Percentiles rank a stretch among this genome's conserved stretches.
Conservation (phyloP, 64 coral and sea anemone genomes). For the Dendronephthya gigantea region DNA sequence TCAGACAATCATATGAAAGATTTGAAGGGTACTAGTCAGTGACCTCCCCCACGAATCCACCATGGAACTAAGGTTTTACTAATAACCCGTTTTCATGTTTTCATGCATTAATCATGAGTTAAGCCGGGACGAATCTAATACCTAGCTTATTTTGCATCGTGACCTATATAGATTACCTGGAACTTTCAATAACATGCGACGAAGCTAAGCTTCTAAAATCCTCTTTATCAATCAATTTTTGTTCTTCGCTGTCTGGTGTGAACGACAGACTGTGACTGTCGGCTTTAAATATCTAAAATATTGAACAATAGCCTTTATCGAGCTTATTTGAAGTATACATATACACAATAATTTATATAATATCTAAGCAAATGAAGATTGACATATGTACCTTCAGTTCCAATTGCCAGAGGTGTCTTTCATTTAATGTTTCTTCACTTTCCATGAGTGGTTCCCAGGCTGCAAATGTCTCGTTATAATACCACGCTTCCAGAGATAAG, state of each 20-base stretch:
- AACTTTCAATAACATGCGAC: not conserved
- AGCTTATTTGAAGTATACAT: no score
- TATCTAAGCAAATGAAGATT: no score
- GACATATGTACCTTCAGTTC: constrained; percentile 60
- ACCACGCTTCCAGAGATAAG: constrained; percentile 50
- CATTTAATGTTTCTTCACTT: constrained; percentile 29
- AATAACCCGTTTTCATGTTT: no score
- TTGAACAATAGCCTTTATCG: not conserved
- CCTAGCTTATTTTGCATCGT: no score
- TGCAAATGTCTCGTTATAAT: constrained; percentile 73
- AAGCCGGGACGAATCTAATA: no score
- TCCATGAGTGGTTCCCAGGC: constrained; percentile 83
- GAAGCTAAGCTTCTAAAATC: not conserved
- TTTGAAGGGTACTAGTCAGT: no score
- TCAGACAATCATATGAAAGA: no score
- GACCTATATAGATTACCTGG: not conserved
- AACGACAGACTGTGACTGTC: constrained; percentile 49
- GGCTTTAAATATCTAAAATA: constrained; percentile 42
- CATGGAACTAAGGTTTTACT: no score
- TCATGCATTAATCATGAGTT: no score
- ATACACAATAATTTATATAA: no score
- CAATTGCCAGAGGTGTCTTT: constrained; percentile 58
- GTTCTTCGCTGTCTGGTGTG: constrained; percentile 35
- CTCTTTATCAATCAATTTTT: constrained; percentile 25
- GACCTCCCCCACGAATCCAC: no score